Percentiles rank a stretch among this genome's conserved stretches.
phyloP scores from a whole-genome alignment of 2,797 vertebrate genomes.

The Siniperca undulata region DNA sequence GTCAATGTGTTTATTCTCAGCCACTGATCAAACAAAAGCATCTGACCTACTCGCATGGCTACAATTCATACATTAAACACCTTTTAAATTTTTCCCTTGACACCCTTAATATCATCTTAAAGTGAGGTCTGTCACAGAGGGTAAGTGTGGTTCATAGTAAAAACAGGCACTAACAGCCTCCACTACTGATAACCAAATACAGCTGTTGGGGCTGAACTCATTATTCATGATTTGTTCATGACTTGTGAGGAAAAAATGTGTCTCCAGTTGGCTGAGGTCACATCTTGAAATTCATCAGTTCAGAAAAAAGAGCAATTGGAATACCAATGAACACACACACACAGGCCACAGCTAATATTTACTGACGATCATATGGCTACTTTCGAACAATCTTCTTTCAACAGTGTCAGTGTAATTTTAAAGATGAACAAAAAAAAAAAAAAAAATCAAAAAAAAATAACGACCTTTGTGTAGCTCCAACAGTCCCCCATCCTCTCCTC shows the following conservation, averaged over 20 bases:
- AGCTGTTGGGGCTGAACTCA: slow-evolving; percentile 64
- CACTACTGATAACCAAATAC: slow-evolving; percentile 68
- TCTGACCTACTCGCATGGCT: neutral
- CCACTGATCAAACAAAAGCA: slow-evolving; percentile 23
- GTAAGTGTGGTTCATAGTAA: slow-evolving; percentile 27
- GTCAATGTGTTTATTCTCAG: slow-evolving; percentile 10
- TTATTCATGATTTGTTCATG: slow-evolving; percentile 56
- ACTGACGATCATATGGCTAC: neutral
- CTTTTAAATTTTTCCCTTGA: neutral
- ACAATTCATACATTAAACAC: slow-evolving; percentile 1
- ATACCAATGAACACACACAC: slow-evolving; percentile 14
- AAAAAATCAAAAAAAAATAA: neutral
- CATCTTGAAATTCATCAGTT: slow-evolving; percentile 40
- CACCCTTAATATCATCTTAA: neutral
- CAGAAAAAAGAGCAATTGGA: slow-evolving; percentile 26
- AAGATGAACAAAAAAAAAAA: slow-evolving; percentile 11
- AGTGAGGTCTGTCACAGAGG: slow-evolving; percentile 11
- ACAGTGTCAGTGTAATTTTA: neutral
- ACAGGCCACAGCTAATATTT: neutral
- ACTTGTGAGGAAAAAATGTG: slow-evolving; percentile 65
- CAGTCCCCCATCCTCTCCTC: slow-evolving; percentile 86
- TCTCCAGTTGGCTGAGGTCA: slow-evolving; percentile 56
- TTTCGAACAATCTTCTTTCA: neutral
- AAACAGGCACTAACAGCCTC: slow-evolving; percentile 22
- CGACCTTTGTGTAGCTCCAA: slow-evolving; percentile 82